Percentiles rank a stretch among this genome's conserved stretches.
These are phyloP conservation scores for Enteromius viviparus DNA, from an alignment of 2,797 vertebrate species.

Conservation along the genomic window DNA sequence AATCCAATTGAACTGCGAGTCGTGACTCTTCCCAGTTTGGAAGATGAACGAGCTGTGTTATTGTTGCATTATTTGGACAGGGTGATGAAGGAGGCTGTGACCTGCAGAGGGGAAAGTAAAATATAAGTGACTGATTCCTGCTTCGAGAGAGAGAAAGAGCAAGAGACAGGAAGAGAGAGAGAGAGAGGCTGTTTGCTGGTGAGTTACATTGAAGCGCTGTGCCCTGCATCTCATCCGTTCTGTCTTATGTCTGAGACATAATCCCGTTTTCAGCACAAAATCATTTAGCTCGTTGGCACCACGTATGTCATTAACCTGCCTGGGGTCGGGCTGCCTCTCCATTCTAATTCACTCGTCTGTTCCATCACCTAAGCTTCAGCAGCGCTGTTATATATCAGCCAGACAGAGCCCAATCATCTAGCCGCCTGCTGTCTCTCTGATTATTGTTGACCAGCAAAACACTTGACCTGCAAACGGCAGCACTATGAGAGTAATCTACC, in stretches of 20 bases:
- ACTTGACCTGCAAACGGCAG: conserved; percentile 72
- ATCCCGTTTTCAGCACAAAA: conserved; percentile 61
- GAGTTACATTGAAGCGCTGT: conserved; percentile 42
- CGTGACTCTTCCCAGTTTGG: conserved; percentile 58
- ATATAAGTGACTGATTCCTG: conserved; percentile 61
- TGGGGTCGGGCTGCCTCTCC: conserved; percentile 50
- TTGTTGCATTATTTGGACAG: conserved; percentile 63
- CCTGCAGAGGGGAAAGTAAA: conserved; percentile 56
- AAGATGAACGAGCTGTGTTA: conserved; percentile 64
- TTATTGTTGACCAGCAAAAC: conserved; percentile 70
- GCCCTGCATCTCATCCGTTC: conserved; percentile 54
- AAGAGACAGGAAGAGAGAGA: not conserved
- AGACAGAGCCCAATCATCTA: conserved; percentile 62
- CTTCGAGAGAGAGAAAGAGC: conserved; percentile 32
- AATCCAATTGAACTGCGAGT: conserved; percentile 62
- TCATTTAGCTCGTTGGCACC: conserved; percentile 62
- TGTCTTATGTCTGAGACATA: conserved; percentile 56
- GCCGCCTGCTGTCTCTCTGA: conserved; percentile 64
- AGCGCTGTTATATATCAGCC: conserved; percentile 61
- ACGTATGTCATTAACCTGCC: conserved; percentile 60
- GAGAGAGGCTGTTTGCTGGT: conserved; percentile 23
- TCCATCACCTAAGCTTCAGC: conserved; percentile 46
- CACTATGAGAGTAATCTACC: conserved; percentile 69
- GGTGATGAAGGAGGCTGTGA: conserved; percentile 59
- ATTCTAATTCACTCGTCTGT: conserved; percentile 59